These are phyloP conservation scores for Psittacara wagleri DNA, from an alignment of 2,113 vertebrate species.

Conservation along the genomic window DNA sequence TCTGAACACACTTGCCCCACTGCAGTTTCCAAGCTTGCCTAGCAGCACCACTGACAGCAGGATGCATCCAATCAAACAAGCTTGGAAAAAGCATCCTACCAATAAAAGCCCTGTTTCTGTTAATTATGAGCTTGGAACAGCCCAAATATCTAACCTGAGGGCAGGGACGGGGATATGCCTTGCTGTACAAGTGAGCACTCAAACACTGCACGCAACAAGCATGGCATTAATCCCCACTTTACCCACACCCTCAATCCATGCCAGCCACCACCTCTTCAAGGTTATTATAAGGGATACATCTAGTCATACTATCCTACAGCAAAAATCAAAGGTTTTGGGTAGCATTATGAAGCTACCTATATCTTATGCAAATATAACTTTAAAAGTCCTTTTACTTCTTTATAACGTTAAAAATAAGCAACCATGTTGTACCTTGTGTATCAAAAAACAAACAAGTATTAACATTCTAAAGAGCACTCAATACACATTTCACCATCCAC, in stretches of 20 bases:
- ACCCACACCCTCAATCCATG: background rate
- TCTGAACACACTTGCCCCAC: background rate
- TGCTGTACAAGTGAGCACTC: background rate
- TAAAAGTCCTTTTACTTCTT: background rate
- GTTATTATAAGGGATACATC: background rate
- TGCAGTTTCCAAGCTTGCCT: background rate
- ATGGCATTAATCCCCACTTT: background rate
- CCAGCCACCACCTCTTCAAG: background rate
- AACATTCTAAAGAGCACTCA: background rate
- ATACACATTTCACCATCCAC: background rate
- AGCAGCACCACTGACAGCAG: background rate
- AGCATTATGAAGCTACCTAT: background rate
- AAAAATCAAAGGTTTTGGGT: background rate
- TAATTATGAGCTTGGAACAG: background rate
- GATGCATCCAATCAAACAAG: background rate
- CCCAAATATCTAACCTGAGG: background rate
- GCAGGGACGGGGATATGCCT: background rate
- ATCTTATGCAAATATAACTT: background rate
- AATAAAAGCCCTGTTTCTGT: background rate
- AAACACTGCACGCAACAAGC: accelerated
- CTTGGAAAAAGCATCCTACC: background rate
- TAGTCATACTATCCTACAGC: background rate
- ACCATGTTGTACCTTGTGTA: background rate
- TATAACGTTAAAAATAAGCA: background rate
- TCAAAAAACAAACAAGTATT: background rate